Conservation (phyloP, 2,797 vertebrate species). For the Tragelaphus oryx region DNA sequence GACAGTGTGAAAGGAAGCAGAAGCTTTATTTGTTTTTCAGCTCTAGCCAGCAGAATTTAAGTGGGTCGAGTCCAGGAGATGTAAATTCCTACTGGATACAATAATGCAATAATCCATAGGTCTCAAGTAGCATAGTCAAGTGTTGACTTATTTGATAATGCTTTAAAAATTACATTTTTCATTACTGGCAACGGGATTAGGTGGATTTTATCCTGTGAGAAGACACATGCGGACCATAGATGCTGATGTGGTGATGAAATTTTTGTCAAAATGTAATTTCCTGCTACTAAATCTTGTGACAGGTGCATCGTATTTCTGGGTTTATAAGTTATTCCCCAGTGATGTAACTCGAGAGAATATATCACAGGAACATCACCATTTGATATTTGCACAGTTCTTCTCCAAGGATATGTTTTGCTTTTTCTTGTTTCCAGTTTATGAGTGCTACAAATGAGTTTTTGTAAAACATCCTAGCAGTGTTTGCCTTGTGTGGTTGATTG, state of each 20-base stretch:
- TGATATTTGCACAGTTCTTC: conserved; percentile 41
- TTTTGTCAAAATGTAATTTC: conserved; percentile 54
- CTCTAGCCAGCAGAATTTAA: neutral
- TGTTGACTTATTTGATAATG: conserved; percentile 56
- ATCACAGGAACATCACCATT: neutral
- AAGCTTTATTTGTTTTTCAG: conserved; percentile 34
- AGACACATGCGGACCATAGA: conserved; percentile 21
- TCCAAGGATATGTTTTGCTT: conserved; percentile 22
- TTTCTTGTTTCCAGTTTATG: neutral
- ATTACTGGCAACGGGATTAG: conserved; percentile 41
- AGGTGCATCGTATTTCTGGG: neutral
- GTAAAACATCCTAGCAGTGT: neutral
- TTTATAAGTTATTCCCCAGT: conserved; percentile 37
- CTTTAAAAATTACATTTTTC: conserved; percentile 59
- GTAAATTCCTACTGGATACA: conserved; percentile 39
- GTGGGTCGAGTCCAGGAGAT: neutral
- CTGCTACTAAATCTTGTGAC: conserved; percentile 47
- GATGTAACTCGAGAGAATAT: neutral
- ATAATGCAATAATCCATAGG: conserved; percentile 41
- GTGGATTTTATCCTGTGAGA: conserved; percentile 44
- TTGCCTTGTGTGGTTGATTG: neutral
- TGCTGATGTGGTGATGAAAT: neutral
- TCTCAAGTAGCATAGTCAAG: conserved; percentile 30
- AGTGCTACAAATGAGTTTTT: neutral
- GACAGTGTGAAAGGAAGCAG: neutral